These are phyloP conservation scores for Stenotaenia linearis DNA, from an alignment of 2,888 invertebrate genomes.

Conservation along the genomic window DNA sequence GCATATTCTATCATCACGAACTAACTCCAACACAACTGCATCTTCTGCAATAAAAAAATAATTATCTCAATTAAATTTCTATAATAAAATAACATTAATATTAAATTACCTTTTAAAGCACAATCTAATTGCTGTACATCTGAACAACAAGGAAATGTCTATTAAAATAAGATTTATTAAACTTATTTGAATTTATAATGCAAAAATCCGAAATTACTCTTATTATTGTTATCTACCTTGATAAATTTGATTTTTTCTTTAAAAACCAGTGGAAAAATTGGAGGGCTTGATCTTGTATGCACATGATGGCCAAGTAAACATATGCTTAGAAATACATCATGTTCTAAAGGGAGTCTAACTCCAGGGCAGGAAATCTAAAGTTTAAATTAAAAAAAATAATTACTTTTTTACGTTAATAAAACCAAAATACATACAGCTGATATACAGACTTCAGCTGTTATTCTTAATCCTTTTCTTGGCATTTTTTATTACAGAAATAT, in stretches of 20 bases:
- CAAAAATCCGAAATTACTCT: not conserved
- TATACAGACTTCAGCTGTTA: constrained; percentile 20
- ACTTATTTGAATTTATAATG: not conserved
- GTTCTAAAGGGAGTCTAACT: constrained; percentile 74
- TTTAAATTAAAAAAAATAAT: not conserved
- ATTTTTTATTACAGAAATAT: not conserved
- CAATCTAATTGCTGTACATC: constrained; percentile 29
- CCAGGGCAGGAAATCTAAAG: constrained; percentile 70
- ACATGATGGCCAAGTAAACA: constrained; percentile 63
- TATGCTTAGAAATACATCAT: constrained; percentile 65
- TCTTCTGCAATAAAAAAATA: constrained; percentile 28
- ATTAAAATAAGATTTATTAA: not conserved
- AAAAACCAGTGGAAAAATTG: constrained; percentile 65
- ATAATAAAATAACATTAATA: not conserved
- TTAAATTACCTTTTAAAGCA: constrained; percentile 16
- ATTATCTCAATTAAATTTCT: not conserved
- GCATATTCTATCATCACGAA: constrained; percentile 10
- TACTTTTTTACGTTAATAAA: not conserved
- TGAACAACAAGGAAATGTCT: constrained; percentile 30
- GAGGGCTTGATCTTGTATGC: constrained; percentile 60
- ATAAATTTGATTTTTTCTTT: constrained; percentile 67
- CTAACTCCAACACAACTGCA: constrained; percentile 29
- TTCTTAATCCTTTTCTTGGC: constrained; percentile 26
- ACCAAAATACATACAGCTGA: not conserved
- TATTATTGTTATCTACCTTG: constrained; percentile 52